These are phyloP conservation scores for Drosophila pallidifrons DNA, from an alignment of 1,140 invertebrate species.

Conservation along the genomic window DNA sequence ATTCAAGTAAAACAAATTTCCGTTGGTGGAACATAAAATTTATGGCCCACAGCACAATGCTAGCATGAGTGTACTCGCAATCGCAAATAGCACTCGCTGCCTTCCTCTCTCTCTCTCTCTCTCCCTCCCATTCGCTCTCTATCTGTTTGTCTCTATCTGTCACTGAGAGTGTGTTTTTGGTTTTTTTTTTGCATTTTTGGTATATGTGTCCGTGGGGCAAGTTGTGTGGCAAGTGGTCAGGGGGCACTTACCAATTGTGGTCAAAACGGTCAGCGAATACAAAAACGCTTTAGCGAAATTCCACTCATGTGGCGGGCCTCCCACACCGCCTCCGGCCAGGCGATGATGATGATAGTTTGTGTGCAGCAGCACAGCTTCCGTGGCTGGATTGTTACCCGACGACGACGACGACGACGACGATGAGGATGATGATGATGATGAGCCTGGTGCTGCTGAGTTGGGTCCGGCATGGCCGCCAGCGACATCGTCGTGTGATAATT, in stretches of 20 bases:
- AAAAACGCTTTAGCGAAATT: conserved; percentile 97
- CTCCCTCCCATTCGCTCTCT: background rate
- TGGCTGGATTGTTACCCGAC: conserved; percentile 83
- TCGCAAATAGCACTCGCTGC: background rate
- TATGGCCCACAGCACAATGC: conserved; percentile 55
- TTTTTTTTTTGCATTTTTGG: background rate
- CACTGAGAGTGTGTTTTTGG: background rate
- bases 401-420: conserved; percentile 23
- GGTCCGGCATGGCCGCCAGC: conserved; percentile 46
- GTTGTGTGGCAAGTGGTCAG: background rate
- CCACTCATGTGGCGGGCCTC: conserved; percentile 91
- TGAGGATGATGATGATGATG: conserved; percentile 12
- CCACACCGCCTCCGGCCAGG: conserved; percentile 85
- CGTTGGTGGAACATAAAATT: conserved; percentile 75
- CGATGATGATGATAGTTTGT: conserved; percentile 81
- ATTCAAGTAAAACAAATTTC: conserved; percentile 80
- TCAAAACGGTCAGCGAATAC: conserved; percentile 97
- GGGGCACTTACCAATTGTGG: conserved; percentile 95
- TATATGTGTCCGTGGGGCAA: conserved; percentile 6
- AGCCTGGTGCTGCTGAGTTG: conserved; percentile 7
- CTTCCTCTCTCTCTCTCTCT: background rate
- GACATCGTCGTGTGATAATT: conserved; percentile 84
- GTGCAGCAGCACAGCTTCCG: conserved; percentile 85
- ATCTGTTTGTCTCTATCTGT: conserved; percentile 21
- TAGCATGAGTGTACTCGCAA: background rate